Evolutionary conservation across 2,888 invertebrate species (phyloP), one percentile per base, ranked within the genome.

Genomic region (Brenthis daphne): DNA sequence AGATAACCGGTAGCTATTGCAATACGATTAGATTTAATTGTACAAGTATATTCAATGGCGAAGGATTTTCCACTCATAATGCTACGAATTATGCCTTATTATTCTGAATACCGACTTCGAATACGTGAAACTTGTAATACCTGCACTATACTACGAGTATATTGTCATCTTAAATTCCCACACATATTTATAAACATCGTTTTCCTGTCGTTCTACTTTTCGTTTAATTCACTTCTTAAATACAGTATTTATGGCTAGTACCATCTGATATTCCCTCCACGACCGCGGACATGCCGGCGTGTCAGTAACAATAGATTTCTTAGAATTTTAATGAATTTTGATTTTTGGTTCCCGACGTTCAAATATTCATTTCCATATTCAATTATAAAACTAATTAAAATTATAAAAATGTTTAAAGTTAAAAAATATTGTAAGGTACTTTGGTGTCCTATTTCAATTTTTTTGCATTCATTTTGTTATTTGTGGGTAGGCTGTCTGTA

Each of bases 61-160:
- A 48, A 58, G 58, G 58, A 48, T 58, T 56, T 58, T 47, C 57
- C 47, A 13, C 43, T 8, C 47, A 48, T 58, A 58, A 58, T 58
- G 24, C 11, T 48, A 58, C 14, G 48, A 20, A 58, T 58, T 58
- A 48, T 29, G 8, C 20, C 14, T 29, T 24, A 58, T 58, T 58
- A 58, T 48, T 16, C 0, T 2, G 47, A 58, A 58, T 58, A 29
- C 8, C 11, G 24, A 37, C 8, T 48, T n/a, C 43, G 57, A 47
- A 47, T 57, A 57, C 6, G 47, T 56, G 29, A n/a, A n/a, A 56
- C 56, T 58, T 58, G 14, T 58, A 11, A 11, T 6, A 2, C 8
- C 29, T 48, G 24, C 47, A 58, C 2, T 24, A 11, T 58, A n/a
- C n/a, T 58, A 16, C 16, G 16, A 16, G 16, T 16, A 29, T 58